phyloP scores from a whole-genome alignment of 2,888 invertebrate species.

The Ophion obscuratus region DNA sequence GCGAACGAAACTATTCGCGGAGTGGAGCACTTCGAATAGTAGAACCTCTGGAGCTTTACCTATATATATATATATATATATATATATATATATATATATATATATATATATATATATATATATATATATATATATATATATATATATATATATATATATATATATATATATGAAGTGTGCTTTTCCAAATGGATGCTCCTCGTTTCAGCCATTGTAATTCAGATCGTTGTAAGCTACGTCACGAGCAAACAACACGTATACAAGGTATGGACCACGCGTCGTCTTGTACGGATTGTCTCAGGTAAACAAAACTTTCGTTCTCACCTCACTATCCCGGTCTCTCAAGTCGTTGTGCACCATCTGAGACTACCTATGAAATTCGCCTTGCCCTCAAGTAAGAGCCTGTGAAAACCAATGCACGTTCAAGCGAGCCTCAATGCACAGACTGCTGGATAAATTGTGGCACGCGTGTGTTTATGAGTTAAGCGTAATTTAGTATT shows the following conservation, averaged over 20 bases:
- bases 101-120: too few species aligned
- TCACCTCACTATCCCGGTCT: slow-evolving; percentile 7
- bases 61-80: neutral
- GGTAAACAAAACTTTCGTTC: neutral
- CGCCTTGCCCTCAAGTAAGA: too few species aligned
- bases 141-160: too few species aligned
- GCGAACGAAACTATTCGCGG: slow-evolving; percentile 41
- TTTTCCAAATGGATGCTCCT: neutral
- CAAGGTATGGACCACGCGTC: neutral
- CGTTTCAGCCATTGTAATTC: slow-evolving; percentile 32
- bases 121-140: too few species aligned
- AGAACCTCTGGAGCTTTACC: slow-evolving; percentile 16
- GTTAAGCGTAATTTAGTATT: too few species aligned
- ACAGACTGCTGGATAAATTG: too few species aligned
- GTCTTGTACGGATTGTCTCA: neutral
- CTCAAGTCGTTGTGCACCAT: neutral
- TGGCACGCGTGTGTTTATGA: too few species aligned
- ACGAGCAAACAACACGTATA: neutral
- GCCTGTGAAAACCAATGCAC: too few species aligned
- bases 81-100: too few species aligned
- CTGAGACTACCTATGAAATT: too few species aligned
- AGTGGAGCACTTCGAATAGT: slow-evolving; percentile 11
- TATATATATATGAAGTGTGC: too few species aligned
- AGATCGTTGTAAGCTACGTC: neutral
- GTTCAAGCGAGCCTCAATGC: too few species aligned